Percentiles rank a stretch among this genome's conserved stretches.
Conservation (phyloP, 2,113 vertebrate species). For the Dipodomys stephensi region DNA sequence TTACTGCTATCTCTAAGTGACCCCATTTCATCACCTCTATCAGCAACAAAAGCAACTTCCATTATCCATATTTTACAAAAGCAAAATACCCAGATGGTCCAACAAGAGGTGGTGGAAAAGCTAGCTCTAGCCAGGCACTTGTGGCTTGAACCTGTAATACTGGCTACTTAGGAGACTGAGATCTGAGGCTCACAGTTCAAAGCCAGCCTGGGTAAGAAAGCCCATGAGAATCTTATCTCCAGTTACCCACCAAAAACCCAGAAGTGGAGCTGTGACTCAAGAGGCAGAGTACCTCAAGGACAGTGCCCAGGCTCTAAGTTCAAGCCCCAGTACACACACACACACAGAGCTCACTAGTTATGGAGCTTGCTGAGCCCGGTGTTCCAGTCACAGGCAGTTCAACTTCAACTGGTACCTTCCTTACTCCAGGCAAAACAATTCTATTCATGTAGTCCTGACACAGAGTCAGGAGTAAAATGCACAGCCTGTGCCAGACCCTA, state of each 20-base stretch:
- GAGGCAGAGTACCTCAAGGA: too few relatives aligned
- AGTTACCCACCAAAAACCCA: too few relatives aligned
- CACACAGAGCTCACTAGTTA: too few relatives aligned
- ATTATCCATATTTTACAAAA: not conserved
- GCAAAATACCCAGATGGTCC: not conserved
- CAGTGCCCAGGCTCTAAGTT: too few relatives aligned
- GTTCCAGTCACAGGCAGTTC: not conserved
- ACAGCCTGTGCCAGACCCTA: not conserved
- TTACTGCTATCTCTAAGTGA: not conserved
- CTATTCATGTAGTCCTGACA: not conserved
- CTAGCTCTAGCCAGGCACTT: too few relatives aligned
- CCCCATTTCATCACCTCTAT: not conserved
- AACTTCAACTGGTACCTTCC: not conserved
- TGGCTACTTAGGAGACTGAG: too few relatives aligned
- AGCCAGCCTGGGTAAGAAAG: too few relatives aligned
- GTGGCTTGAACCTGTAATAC: too few relatives aligned
- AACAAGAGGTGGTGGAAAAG: not conserved
- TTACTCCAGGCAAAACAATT: not conserved
- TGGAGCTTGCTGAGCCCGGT: not conserved
- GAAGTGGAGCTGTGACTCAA: too few relatives aligned
- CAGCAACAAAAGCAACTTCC: not conserved
- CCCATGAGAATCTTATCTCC: too few relatives aligned
- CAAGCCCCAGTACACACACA: too few relatives aligned
- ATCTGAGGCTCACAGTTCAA: too few relatives aligned
- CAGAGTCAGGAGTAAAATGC: not conserved